phyloP scores from a whole-genome alignment of 2,797 vertebrate genomes.

The Fringilla coelebs region DNA sequence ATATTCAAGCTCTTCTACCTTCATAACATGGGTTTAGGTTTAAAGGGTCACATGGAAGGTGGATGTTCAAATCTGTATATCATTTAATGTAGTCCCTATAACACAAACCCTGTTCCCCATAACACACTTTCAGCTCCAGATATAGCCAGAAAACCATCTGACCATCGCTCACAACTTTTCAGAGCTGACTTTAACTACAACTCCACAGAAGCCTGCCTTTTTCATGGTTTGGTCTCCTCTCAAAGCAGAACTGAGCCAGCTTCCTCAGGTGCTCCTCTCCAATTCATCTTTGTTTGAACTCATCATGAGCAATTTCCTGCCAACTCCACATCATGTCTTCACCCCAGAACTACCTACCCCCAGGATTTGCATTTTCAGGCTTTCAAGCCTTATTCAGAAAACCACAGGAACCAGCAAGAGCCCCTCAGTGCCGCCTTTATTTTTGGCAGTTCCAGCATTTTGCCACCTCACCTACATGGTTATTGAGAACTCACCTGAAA shows the following conservation, averaged over 20 bases:
- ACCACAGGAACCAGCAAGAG: not conserved
- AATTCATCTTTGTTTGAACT: rapidly evolving
- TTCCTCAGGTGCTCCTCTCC: not conserved
- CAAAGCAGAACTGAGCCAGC: not conserved
- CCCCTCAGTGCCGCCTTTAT: not conserved
- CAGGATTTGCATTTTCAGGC: not conserved
- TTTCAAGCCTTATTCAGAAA: not conserved
- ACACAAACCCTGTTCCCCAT: not conserved
- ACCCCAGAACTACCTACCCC: not conserved
- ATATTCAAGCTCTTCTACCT: not conserved
- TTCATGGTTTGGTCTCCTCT: not conserved
- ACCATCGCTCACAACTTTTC: not conserved
- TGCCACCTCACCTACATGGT: not conserved
- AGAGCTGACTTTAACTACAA: not conserved
- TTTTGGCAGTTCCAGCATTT: not conserved
- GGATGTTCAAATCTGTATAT: not conserved
- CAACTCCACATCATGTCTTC: not conserved
- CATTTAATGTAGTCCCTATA: not conserved
- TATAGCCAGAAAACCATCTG: not conserved
- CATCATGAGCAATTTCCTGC: not conserved
- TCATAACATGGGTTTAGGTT: not conserved
- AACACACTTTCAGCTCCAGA: not conserved
- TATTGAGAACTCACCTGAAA: not conserved
- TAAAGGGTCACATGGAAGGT: not conserved
- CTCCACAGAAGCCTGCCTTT: not conserved